phyloP scores from a whole-genome alignment of 2,113 vertebrate species.

The Danionella cerebrum region DNA sequence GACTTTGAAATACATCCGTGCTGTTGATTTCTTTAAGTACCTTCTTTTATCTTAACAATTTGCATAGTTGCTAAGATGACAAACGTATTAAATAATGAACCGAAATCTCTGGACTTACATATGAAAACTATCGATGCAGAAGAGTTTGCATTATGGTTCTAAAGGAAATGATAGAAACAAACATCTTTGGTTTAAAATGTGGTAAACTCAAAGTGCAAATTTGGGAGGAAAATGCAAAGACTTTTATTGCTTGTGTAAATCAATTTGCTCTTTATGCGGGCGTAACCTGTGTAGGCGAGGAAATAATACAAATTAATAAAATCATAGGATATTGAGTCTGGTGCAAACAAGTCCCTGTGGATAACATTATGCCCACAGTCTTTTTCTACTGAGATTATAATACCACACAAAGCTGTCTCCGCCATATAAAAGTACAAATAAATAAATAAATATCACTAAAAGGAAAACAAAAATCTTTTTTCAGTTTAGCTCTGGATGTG shows the following conservation, averaged over 20 bases:
- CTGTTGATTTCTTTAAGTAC: neutral
- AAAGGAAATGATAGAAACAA: neutral
- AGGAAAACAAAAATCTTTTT: too few relatives aligned
- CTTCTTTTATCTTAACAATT: too few relatives aligned
- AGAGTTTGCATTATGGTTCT: too few relatives aligned
- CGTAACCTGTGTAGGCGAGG: neutral
- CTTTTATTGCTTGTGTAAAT: neutral
- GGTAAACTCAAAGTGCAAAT: too few relatives aligned
- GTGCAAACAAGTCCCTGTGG: neutral
- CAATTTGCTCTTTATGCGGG: neutral
- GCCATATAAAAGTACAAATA: too few relatives aligned
- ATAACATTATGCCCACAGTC: neutral
- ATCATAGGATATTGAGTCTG: neutral
- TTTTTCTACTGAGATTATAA: neutral
- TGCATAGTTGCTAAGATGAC: too few relatives aligned
- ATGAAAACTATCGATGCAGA: too few relatives aligned
- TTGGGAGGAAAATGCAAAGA: neutral
- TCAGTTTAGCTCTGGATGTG: too few relatives aligned
- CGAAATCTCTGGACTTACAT: too few relatives aligned
- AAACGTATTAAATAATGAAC: too few relatives aligned
- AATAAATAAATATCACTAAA: too few relatives aligned
- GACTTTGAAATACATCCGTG: neutral
- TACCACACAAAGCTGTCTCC: too few relatives aligned
- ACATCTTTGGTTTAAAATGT: neutral
- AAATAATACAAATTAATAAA: neutral